phyloP scores from a whole-genome alignment of 2,888 invertebrate genomes.

The Acronicta psi region DNA sequence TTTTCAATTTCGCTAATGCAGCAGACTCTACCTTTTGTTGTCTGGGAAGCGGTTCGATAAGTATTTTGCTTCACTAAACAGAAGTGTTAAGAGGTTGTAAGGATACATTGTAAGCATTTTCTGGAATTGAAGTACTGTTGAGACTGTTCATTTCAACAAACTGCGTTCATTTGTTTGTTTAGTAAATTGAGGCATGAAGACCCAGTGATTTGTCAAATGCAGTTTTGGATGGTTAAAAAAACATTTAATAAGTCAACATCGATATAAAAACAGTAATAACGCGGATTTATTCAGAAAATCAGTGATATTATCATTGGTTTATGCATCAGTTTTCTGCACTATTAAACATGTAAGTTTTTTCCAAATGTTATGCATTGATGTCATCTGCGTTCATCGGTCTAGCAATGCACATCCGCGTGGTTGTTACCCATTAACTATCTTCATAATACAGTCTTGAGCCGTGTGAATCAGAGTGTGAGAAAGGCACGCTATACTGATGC shows the following conservation, averaged over 20 bases:
- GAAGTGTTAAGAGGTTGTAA: slow-evolving; percentile 1
- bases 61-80: slow-evolving; percentile 12
- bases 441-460: slow-evolving; percentile 60
- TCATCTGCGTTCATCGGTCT: slow-evolving; percentile 59
- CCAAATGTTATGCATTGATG: slow-evolving; percentile 52
- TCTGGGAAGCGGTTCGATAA: slow-evolving; percentile 16
- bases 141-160: too few species aligned
- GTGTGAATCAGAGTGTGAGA: slow-evolving; percentile 85
- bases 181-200: too few species aligned
- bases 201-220: too few species aligned
- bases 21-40: slow-evolving; percentile 25
- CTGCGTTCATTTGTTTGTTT: too few species aligned
- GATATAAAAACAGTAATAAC: not conserved
- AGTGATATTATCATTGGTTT: slow-evolving; percentile 10
- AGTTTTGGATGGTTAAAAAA: too few species aligned
- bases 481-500: slow-evolving; percentile 66
- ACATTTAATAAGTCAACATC: too few species aligned
- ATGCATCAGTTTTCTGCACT: slow-evolving; percentile 63
- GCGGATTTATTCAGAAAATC: slow-evolving; percentile 1
- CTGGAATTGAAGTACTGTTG: not conserved
- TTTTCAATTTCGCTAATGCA: slow-evolving; percentile 40
- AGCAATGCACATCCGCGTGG: slow-evolving; percentile 71
- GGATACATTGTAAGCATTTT: not conserved
- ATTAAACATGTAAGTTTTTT: slow-evolving; percentile 57
- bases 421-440: slow-evolving; percentile 61